These are phyloP conservation scores for Austrofundulus limnaeus DNA, from an alignment of 2,113 vertebrate genomes.

Conservation along the genomic window DNA sequence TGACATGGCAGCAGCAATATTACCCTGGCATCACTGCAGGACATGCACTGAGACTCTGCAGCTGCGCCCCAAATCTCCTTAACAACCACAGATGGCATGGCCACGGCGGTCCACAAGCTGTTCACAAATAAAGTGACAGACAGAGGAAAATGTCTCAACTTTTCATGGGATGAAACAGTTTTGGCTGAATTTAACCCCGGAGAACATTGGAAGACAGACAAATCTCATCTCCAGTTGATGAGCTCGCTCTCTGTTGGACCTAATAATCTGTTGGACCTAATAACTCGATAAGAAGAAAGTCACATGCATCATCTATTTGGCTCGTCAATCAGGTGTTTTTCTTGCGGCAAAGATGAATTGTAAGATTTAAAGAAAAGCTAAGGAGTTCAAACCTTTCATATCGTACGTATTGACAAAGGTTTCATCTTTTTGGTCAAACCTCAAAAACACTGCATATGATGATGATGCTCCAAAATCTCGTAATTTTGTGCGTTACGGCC, in stretches of 20 bases:
- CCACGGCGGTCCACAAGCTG: slow-evolving; percentile 42
- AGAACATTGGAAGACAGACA: not conserved
- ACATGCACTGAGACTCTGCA: slow-evolving; percentile 49
- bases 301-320: no score
- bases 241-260: not conserved
- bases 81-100: slow-evolving; percentile 49
- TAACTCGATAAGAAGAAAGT: no score
- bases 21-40: slow-evolving; percentile 49
- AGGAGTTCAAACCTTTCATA: no score
- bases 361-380: no score
- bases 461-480: no score
- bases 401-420: no score
- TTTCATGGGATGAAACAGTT: slow-evolving; percentile 20
- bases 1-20: slow-evolving; percentile 46
- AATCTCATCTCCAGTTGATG: not conserved
- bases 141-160: slow-evolving; percentile 5
- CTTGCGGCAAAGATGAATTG: no score
- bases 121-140: slow-evolving; percentile 34
- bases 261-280: no score
- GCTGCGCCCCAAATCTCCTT: slow-evolving; percentile 55
- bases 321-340: no score
- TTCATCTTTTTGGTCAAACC: no score
- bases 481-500: no score
- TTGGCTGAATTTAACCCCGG: not conserved
- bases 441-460: no score